Conservation (phyloP, 1,140 invertebrate species). For the Agrilus planipennis region DNA sequence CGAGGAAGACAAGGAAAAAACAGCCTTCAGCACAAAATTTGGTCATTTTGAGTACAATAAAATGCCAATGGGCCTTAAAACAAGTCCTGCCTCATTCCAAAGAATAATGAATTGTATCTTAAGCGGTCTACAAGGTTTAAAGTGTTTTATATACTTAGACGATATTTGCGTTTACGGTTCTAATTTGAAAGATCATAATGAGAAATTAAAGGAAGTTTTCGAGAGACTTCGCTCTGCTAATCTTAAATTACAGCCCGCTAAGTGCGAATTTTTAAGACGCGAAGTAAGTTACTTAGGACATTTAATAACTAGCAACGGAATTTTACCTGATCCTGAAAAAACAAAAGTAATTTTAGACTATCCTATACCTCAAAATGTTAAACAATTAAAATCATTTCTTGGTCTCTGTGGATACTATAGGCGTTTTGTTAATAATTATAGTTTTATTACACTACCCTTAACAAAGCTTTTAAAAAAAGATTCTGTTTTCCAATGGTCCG, state of each 20-base stretch:
- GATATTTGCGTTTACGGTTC: constrained; percentile 3
- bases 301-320: constrained; percentile 17
- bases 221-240: constrained; percentile 10
- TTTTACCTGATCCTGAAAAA: constrained; percentile 16
- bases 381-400: background rate
- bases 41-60: constrained; percentile 18
- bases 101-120: constrained; percentile 18
- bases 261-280: constrained; percentile 17
- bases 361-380: constrained; percentile 1
- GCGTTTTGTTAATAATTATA: too few species aligned
- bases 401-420: too few species aligned
- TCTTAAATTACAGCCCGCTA: constrained; percentile 22
- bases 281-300: constrained; percentile 18
- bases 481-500: too few species aligned
- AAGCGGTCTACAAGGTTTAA: constrained; percentile 17
- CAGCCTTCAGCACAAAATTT: constrained; percentile 23
- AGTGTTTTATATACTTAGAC: constrained; percentile 14
- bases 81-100: constrained; percentile 16
- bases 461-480: too few species aligned
- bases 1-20: too few species aligned
- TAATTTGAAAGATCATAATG: constrained; percentile 3
- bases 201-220: constrained; percentile 7
- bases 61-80: constrained; percentile 20
- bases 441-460: too few species aligned
- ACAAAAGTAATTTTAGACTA: constrained; percentile 8